A percentile compares a stretch with the other conserved stretches of the same genome.
Conservation (phyloP, 2,888 invertebrate genomes). For the Cylloceria caligata region DNA sequence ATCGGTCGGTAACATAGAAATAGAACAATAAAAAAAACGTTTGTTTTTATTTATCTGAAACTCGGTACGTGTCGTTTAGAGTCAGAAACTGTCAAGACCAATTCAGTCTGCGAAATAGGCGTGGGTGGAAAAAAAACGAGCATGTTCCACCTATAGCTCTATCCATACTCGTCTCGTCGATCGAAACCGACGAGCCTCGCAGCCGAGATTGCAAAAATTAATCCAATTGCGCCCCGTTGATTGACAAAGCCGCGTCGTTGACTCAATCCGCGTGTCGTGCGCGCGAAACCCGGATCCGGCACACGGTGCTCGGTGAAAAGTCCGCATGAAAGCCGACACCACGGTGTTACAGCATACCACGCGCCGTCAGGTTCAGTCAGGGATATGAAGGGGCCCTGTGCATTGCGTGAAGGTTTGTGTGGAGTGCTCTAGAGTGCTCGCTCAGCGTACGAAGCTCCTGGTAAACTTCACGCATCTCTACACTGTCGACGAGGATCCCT, state of each 20-base stretch:
- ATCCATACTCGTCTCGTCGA: constrained; percentile 31
- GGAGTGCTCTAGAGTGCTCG: constrained; percentile 67
- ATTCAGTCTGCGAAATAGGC: constrained; percentile 3
- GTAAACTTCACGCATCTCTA: constrained; percentile 30
- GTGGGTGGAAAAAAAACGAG: constrained; percentile 28
- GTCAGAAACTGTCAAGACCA: not conserved
- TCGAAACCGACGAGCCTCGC: constrained; percentile 36
- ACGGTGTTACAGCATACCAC: constrained; percentile 59
- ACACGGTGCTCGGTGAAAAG: constrained; percentile 61
- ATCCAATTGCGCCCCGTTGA: constrained; percentile 73
- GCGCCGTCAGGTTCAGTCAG: constrained; percentile 58
- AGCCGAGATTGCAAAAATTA: constrained; percentile 71
- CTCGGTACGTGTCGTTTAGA: constrained; percentile 14
- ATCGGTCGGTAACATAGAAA: constrained; percentile 20
- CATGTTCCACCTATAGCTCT: constrained; percentile 21
- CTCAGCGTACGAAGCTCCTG: constrained; percentile 25
- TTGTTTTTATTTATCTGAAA: not conserved
- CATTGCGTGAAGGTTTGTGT: constrained; percentile 54
- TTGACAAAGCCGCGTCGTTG: constrained; percentile 75
- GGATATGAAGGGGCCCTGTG: constrained; percentile 40
- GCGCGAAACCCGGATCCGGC: constrained; percentile 40
- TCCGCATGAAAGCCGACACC: constrained; percentile 69
- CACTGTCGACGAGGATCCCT: constrained; percentile 50
- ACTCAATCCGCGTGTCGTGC: constrained; percentile 71
- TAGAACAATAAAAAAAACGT: not conserved